Evolutionary conservation across 2,888 invertebrate genomes (phyloP), one percentile per base, ranked within the genome.

Genomic region (Phasia obesa): DNA sequence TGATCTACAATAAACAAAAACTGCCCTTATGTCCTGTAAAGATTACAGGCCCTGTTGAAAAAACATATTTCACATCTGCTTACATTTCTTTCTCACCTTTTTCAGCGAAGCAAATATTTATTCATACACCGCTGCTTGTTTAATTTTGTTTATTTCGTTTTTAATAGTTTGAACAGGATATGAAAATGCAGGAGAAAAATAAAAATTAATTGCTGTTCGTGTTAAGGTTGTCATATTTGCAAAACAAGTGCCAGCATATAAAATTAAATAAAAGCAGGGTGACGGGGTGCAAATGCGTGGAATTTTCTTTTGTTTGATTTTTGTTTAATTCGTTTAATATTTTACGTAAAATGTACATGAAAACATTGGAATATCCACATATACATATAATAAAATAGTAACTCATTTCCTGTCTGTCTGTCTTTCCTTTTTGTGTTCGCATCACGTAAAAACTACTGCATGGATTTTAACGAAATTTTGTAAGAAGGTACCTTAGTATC

Each of bases 131-230:
- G n/a, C n/a, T 42, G 42, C 15, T 11, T 42, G 2, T 42, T 15
- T 42, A n/a, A 27, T 27, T 42, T 42, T 42, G 15, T 42, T 42
- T 42, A 3, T 42, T 42, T 42, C 13, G 2, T 42, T 3, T n/a
- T n/a, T 11, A 15, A n/a, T 11, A 15, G 38, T n/a, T 42, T 42
- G 17, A 47, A 19, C 9, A 44, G 17, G 21, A 19, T 31, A 35
- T 49, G 5, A 19, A 23, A 23, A 3, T 5, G 19, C 19, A 19
- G 4, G n/a, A 4, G 38, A 15, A 21, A 21, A 47, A 57, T n/a
- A 23, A 7, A 60, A 65, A 81, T 59, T 65, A 71, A 71, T 65
- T 71, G 64, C 67, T 49, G 67, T 71, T 38, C 69, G 60, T 77
- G 81, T 44, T 70, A 31, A 25, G 42, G 53, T 71, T 81, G 53